Conservation (phyloP, 2,888 invertebrate genomes). For the Margaritifera margaritifera region DNA sequence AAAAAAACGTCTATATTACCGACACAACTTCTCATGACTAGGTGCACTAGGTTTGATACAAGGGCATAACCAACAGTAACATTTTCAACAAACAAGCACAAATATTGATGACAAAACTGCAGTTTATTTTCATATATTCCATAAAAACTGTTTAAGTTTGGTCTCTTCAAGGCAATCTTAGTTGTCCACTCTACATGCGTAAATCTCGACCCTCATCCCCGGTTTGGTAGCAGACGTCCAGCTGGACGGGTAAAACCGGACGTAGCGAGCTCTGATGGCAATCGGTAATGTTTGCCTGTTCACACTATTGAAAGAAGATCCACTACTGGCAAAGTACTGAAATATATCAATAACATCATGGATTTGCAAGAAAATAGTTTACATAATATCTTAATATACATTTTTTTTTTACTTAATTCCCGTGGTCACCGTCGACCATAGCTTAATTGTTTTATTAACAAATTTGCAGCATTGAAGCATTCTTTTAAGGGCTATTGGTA, state of each 20-base stretch:
- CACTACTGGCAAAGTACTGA: slow-evolving; percentile 36
- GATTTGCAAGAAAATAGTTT: too few relatives aligned
- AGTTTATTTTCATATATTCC: too few relatives aligned
- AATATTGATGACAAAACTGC: slow-evolving; percentile 5
- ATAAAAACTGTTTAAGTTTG: too few relatives aligned
- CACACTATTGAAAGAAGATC: slow-evolving; percentile 17
- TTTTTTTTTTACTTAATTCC: too few relatives aligned
- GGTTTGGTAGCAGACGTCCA: slow-evolving; percentile 33
- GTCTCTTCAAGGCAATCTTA: too few relatives aligned
- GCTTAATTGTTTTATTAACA: too few relatives aligned
- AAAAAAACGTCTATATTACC: too few relatives aligned
- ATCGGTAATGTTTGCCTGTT: slow-evolving; percentile 30
- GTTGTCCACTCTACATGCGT: slow-evolving; percentile 24
- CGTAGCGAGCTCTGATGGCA: slow-evolving; percentile 35
- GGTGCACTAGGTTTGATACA: neutral
- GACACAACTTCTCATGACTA: neutral
- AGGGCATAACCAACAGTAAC: neutral
- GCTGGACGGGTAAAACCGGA: slow-evolving; percentile 32
- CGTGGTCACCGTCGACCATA: too few relatives aligned
- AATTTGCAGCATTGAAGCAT: too few relatives aligned
- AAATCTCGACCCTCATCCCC: slow-evolving; percentile 42
- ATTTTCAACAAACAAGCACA: neutral
- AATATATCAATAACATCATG: neutral
- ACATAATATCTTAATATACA: too few relatives aligned
- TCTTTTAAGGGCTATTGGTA: too few relatives aligned